Evolutionary conservation across 53 echinoderm and acorn worm species (phyloP), one percentile per base, ranked within the genome.

Genomic region (Astropecten irregularis): DNA sequence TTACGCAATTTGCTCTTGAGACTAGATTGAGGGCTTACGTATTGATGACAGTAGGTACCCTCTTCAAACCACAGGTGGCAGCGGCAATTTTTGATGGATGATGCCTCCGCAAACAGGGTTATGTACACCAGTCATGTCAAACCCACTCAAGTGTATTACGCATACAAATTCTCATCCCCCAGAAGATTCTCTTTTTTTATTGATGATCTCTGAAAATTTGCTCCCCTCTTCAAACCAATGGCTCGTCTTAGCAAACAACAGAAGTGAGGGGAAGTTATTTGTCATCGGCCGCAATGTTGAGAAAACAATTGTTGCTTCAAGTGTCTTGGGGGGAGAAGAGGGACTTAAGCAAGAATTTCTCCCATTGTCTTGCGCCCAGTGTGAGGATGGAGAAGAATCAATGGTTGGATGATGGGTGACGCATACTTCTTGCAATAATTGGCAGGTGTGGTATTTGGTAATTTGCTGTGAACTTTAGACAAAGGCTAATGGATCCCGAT

Each of bases 31-130:
- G 16, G 25, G 71, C 8, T 2, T 66, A 20, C 66, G n/a, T 23
- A 66, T 35, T 39, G 76, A 28, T 40, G 9, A 9, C 47, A 29
- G 32, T 0, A 9, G 48, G 63, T 60, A 56, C 32, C 14, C 53
- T 26, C 61, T 77, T 61, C 44, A 77, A 42, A 60, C 47, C n/a
- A 40, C 62, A 77, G 77, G 77, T 77, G 77, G 60, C 15, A 48
- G 3, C 15, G 26, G 20, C 61, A 22, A 15, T 48, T 48, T n/a
- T 77, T n/a, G 44, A 38, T 26, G 29, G 66, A n/a, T 3, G 77
- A 62, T 42, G 46, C 47, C 46, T 74, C 57, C 31, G 60, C 77
- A 77, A 77, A 77, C 62, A 62, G 33, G n/a, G 21, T 62, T 77
- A 33, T 60, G 48, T 23, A 77, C 18, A 46, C 44, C 23, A 30